Evolutionary conservation across 2,888 invertebrate species (phyloP).

Genomic region (Calameuta pallipes): DNA sequence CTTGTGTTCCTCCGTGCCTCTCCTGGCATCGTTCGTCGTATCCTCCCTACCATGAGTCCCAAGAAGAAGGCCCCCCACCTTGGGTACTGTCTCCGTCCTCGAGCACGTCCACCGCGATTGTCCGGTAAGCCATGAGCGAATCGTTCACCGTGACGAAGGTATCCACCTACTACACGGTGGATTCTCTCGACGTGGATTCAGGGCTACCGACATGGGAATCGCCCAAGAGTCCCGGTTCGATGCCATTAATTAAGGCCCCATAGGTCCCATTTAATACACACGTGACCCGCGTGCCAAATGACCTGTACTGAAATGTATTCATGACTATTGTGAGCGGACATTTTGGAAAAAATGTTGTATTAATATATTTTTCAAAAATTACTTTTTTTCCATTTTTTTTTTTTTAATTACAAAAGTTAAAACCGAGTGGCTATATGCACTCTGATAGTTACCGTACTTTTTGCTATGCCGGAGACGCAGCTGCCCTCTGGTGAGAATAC

Average conservation of each 20-base stretch:
- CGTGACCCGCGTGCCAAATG: too few species aligned
- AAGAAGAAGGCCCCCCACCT: constrained; percentile 15
- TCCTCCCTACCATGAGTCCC: constrained; percentile 9
- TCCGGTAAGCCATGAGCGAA: constrained; percentile 58
- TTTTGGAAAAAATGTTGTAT: too few species aligned
- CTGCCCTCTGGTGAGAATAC: too few species aligned
- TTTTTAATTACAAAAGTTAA: too few species aligned
- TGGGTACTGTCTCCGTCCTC: constrained; percentile 35
- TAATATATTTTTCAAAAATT: too few species aligned
- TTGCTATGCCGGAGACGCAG: too few species aligned
- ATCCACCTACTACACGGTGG: constrained; percentile 53
- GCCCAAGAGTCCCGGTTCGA: constrained; percentile 27
- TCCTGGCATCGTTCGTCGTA: constrained; percentile 15
- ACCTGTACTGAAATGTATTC: too few species aligned
- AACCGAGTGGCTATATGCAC: fast-evolving
- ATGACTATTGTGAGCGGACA: too few species aligned
- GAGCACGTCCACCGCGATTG: constrained; percentile 55
- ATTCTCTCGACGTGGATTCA: constrained; percentile 23
- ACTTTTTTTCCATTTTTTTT: too few species aligned
- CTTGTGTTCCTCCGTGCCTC: constrained; percentile 41
- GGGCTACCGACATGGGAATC: constrained; percentile 48
- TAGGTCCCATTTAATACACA: not conserved
- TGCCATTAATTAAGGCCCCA: constrained; percentile 28
- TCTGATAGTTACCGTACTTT: too few species aligned
- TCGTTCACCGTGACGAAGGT: constrained; percentile 61